phyloP scores from a whole-genome alignment of 2,113 vertebrate genomes.

The Clarias gariepinus region DNA sequence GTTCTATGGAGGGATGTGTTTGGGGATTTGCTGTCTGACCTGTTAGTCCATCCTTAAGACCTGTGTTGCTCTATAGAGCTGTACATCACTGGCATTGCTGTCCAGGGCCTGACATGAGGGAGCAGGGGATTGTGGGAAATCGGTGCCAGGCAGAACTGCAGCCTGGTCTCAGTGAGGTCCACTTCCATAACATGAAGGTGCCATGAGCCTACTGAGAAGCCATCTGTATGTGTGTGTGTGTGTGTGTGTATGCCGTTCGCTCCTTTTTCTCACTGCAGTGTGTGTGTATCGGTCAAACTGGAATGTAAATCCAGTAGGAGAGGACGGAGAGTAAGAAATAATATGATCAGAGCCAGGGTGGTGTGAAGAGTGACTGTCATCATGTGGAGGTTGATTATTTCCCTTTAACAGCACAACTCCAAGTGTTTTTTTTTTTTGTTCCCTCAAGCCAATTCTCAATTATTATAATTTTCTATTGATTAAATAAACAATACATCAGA shows the following conservation, averaged over 20 bases:
- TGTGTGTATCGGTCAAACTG: neutral
- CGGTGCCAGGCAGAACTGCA: conserved; percentile 60
- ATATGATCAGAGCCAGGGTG: neutral
- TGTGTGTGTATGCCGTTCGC: conserved; percentile 46
- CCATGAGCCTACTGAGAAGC: conserved; percentile 71
- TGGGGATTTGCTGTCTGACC: no score
- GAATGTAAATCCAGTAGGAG: neutral
- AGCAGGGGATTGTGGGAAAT: conserved; percentile 44
- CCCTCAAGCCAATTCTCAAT: neutral
- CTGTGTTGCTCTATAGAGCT: neutral
- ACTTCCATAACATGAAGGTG: conserved; percentile 65
- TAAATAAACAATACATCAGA: neutral
- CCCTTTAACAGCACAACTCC: neutral
- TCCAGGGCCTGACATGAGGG: neutral
- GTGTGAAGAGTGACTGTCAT: neutral
- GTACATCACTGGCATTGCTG: no score
- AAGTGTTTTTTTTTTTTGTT: no score
- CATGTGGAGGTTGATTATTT: neutral
- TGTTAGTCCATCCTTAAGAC: neutral
- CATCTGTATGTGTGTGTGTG: conserved; percentile 64
- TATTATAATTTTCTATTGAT: neutral
- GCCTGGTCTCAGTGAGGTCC: conserved; percentile 65
- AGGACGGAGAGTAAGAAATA: neutral
- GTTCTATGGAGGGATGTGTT: neutral
- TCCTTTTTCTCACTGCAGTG: conserved; percentile 22